Base-by-base conservation (phyloP, 2,888 invertebrate species). In the Gerris lacustris region DNA sequence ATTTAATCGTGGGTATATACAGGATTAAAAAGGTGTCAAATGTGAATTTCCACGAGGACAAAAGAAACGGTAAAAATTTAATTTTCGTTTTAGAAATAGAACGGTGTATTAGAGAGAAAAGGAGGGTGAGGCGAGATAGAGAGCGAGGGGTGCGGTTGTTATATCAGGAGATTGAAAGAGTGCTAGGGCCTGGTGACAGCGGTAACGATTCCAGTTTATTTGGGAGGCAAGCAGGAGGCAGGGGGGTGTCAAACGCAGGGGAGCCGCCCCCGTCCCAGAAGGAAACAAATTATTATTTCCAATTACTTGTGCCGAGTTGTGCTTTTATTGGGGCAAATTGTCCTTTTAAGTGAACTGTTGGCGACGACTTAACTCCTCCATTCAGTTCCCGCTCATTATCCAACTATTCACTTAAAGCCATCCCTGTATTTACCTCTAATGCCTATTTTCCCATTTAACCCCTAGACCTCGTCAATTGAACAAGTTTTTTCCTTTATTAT, bases 201-300 rank as follows among this genome's bases (percentile, higher is more conserved):
- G 55, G 55, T 55, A 55, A 55, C 55, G 55, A 55, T 55, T 55
- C 55, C 55, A 55, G 55, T 55, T 55, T 55, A 55, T 55, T 55
- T 55, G 55, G 55, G 15, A 55, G 55, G 15, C 55, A 55, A 15
- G 15, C 55, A 55, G 11, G 55, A 9, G 9, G 55, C 9, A 15
- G 55, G 55, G 55, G 55, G 55, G 55, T 55, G 55, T 55, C 55
- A 55, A 55, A 55, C 55, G 55, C 55, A 55, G 55, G 55, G 55
- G 55, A 15, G 15, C 55, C 55, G 55, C 55, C 55, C 55, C 55
- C 55, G 15, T 11, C 55, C 9, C 55, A 55, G 55, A 55, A 55
- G 55, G 55, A 55, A 55, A 55, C 55, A 55, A 55, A 55, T 55
- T 55, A 55, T 55, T 55, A 55, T 55, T 55, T 55, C 55, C 55